A percentile compares a stretch with the other conserved stretches of the same genome.
These are phyloP conservation scores for Mellilla xanthometata DNA, from an alignment of 2,888 invertebrate genomes.

Conservation along the genomic window DNA sequence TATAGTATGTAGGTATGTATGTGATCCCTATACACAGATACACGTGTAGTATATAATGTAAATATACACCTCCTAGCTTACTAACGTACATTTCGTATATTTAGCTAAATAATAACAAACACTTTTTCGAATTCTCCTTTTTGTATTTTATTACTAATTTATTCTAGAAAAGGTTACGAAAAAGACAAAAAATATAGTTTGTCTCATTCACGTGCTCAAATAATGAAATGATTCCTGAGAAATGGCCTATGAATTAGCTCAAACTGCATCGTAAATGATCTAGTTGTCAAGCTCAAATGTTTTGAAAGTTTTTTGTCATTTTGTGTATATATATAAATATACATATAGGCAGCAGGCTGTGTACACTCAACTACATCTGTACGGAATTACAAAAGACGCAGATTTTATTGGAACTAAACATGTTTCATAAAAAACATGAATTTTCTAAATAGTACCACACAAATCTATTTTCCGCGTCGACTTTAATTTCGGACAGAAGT, in stretches of 20 bases:
- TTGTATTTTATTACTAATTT: conserved; percentile 21
- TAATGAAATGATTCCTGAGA: conserved; percentile 11
- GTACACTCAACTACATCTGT: too few relatives aligned
- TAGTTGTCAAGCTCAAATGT: conserved; percentile 24
- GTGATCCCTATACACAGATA: conserved; percentile 20
- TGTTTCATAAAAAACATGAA: too few relatives aligned
- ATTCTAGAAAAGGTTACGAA: conserved; percentile 11
- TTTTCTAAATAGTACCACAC: too few relatives aligned
- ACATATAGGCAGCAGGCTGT: too few relatives aligned
- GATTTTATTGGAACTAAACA: too few relatives aligned
- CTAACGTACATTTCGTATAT: conserved; percentile 3
- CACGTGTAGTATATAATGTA: conserved; percentile 8
- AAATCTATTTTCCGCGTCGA: too few relatives aligned
- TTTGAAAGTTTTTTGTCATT: conserved; percentile 4
- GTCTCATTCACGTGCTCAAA: conserved; percentile 17
- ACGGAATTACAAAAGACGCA: too few relatives aligned
- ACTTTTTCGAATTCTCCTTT: conserved; percentile 24
- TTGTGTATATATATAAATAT: neutral
- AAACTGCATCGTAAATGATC: conserved; percentile 25
- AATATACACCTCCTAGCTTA: conserved; percentile 13
- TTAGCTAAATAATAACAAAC: conserved; percentile 11
- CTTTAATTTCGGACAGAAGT: too few relatives aligned
- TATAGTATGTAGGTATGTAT: neutral
- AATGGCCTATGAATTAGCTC: conserved; percentile 31
- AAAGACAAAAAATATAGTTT: conserved; percentile 17